Evolutionary conservation across 2,797 vertebrate genomes (phyloP), one percentile per base, ranked within the genome.

Genomic region (Rachycentron canadum): DNA sequence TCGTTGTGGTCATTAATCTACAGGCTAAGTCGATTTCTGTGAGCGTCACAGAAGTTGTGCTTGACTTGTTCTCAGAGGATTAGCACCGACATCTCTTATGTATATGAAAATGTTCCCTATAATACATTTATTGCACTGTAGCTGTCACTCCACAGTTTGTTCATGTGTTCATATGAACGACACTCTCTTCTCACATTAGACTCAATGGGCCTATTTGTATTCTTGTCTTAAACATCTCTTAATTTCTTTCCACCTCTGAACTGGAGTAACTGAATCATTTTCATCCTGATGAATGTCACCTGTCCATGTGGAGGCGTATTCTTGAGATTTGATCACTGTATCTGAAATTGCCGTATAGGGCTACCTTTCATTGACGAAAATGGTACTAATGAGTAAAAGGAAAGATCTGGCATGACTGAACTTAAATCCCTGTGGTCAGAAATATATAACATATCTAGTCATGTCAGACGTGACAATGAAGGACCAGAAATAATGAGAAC

Each of bases 1-100:
- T 50, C 64, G 60, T 75, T 85, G 10, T 73, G 53, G 45, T 65
- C 56, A 55, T 78, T 75, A 62, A 38, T 55, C 57, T 23, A 41
- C 7, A 58, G 55, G 61, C 74, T 21, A 57, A 8, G 30, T 57
- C 50, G 23, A 19, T 55, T 47, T 32, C 17, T 3, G 7, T 56
- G n/a, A 36, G 34, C 41, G 17, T 43, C 16, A 43, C 14, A 41
- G 3, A 41, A 41, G 14, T 43, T 38, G 0, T n/a, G 25, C 19
- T 56, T 43, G 6, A 52, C 49, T 80, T 60, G 56, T 61, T 43
- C 40, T 49, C 50, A 17, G 8, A 58, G 30, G 38, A 61, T 43
- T 55, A 38, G 28, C n/a, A 41, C 36, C 25, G 26, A 61, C 38
- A 43, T 53, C n/a, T n/a, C n/a, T n/a, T n/a, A n/a, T n/a, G 26